Evolutionary conservation across 2,797 vertebrate genomes (phyloP), one percentile per base, ranked within the genome.

Genomic region (Diglossa cyanea): DNA sequence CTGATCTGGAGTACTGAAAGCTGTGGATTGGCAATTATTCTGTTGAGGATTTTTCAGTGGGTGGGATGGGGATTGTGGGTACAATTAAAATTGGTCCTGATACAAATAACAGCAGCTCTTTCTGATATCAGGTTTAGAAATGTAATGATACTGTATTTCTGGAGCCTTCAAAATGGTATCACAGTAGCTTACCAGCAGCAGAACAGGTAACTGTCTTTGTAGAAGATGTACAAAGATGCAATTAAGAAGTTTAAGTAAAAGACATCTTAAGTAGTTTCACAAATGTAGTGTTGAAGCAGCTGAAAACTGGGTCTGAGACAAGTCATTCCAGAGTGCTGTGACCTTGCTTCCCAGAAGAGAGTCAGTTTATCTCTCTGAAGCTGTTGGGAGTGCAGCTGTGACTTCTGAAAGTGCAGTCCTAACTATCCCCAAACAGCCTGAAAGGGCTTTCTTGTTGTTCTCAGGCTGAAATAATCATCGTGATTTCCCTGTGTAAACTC

Each of bases 401-500:
- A 37, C 23, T 75, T 78, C 44, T 91, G 28, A 53, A 94, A 80
- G 50, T 39, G 24, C 61, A 66, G 28, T 66, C 51, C 40, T 88
- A 14, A 42, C 74, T 86, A 42, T 84, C 30, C 48, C 67, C 63
- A 77, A 53, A 65, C 51, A 42, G 9, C 20, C 54, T 93, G 63
- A 93, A 72, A 80, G 30, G 37, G 55, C 79, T 92, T 91, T 81
- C 68, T 93, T 91, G 2, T 89, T 86, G 68, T 78, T 91, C 40
- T 37, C n/a, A 62, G 14, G 11, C 76, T 94, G 77, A 81, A 87
- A 78, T 87, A 88, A 77, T 80, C 8, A 0, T 48, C 66, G 58
- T 18, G 33, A 31, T 91, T 93, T 93, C 67, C 75, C 35, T 54
- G 7, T 3, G 3, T 88, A 91, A 95, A 89, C 53, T 55, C 76